Percentiles rank a stretch among this genome's conserved stretches.
phyloP scores from a whole-genome alignment of 2,797 vertebrate species.

The Acrossocheilus wenchowensis region DNA sequence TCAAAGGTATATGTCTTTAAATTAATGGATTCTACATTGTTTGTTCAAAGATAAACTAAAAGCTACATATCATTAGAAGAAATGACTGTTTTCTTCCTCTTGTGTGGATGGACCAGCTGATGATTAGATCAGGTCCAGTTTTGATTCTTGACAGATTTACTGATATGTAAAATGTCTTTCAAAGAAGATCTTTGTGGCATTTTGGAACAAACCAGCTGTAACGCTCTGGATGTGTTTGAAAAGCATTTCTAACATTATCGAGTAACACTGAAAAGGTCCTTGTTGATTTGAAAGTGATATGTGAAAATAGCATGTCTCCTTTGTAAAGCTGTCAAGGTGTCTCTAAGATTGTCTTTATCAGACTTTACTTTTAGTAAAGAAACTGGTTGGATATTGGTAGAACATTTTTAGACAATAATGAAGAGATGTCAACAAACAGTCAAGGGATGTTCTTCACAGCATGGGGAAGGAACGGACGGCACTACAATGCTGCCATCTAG shows the following conservation, averaged over 20 bases:
- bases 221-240: conserved; percentile 48
- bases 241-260: conserved; percentile 54
- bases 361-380: conserved; percentile 1
- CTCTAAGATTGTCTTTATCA: conserved; percentile 22
- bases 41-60: no score
- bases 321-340: conserved; percentile 31
- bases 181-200: conserved; percentile 46
- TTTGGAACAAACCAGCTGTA: conserved; percentile 43
- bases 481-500: conserved; percentile 56
- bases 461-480: conserved; percentile 5
- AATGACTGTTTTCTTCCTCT: no score
- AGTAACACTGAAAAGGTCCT: conserved; percentile 55
- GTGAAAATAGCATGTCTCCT: conserved; percentile 49
- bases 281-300: conserved; percentile 56
- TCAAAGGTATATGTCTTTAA: neutral
- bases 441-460: neutral
- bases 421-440: neutral
- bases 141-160: conserved; percentile 33
- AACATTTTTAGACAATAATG: conserved; percentile 7
- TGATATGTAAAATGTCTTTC: conserved; percentile 36
- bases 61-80: no score
- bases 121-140: conserved; percentile 28
- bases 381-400: neutral
- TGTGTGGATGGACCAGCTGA: conserved; percentile 9
- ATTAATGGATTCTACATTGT: neutral